phyloP scores from a whole-genome alignment of 2,797 vertebrate species.

The Chanos chanos region DNA sequence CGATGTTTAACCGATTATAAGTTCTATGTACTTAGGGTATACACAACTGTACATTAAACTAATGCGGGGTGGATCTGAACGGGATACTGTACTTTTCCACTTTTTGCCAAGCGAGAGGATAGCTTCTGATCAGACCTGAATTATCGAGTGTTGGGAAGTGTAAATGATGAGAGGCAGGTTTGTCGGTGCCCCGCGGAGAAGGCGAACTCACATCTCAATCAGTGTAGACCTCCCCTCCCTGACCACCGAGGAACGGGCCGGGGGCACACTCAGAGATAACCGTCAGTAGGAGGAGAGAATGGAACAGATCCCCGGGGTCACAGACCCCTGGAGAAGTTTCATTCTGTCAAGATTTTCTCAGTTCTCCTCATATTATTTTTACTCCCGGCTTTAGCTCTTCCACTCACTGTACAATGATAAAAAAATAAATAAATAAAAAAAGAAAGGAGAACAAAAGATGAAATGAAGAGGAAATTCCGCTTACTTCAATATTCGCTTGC shows the following conservation, averaged over 20 bases:
- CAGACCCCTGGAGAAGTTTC: neutral
- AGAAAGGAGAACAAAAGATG: no score
- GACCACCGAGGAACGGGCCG: neutral
- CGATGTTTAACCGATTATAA: no score
- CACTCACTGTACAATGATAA: neutral
- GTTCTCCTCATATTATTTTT: neutral
- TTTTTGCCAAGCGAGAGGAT: no score
- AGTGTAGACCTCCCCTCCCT: neutral
- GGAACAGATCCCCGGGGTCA: neutral
- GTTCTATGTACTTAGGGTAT: no score
- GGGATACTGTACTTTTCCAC: no score
- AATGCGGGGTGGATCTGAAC: no score
- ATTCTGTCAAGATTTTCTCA: neutral
- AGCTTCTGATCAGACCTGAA: neutral
- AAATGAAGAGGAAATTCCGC: no score
- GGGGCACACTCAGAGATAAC: neutral
- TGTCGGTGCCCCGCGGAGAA: neutral
- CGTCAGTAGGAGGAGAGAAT: neutral
- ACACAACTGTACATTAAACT: no score
- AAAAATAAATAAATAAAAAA: no score
- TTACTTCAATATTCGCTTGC: no score
- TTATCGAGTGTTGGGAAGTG: neutral
- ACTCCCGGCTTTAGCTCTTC: neutral
- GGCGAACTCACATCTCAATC: slow-evolving; percentile 1
- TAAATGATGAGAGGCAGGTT: neutral